phyloP scores from a whole-genome alignment of 2,888 invertebrate species.

The Cantharis nigra region DNA sequence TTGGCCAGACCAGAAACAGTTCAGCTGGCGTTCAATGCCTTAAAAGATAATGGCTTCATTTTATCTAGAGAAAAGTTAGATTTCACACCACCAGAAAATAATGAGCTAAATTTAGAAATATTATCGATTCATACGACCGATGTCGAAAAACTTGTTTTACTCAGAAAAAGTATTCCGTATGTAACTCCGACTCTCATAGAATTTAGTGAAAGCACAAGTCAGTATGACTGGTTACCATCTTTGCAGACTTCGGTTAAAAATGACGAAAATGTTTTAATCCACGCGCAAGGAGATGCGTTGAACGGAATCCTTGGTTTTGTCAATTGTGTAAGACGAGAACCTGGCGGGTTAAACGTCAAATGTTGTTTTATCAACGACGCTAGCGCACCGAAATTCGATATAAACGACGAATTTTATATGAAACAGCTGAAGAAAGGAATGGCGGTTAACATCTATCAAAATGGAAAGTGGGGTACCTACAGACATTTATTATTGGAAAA shows the following conservation, averaged over 20 bases:
- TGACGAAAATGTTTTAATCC: constrained; percentile 60
- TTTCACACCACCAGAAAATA: neutral
- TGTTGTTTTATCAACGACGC: constrained; percentile 66
- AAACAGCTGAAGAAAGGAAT: constrained; percentile 73
- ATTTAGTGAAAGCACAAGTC: constrained; percentile 53
- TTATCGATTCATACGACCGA: constrained; percentile 58
- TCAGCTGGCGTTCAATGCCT: neutral
- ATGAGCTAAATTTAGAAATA: constrained; percentile 57
- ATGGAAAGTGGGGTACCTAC: constrained; percentile 69
- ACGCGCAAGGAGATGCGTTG: constrained; percentile 65
- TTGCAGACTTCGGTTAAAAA: constrained; percentile 47
- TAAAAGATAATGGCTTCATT: constrained; percentile 15
- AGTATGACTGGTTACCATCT: constrained; percentile 61
- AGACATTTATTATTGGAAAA: constrained; percentile 75
- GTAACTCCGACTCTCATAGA: constrained; percentile 59
- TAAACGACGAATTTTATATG: constrained; percentile 66
- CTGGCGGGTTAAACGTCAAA: constrained; percentile 60
- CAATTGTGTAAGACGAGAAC: constrained; percentile 82
- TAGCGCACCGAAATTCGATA: constrained; percentile 67
- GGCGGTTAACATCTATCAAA: constrained; percentile 75
- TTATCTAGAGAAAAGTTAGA: constrained; percentile 7
- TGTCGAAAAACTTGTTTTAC: constrained; percentile 60
- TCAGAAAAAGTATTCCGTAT: constrained; percentile 58
- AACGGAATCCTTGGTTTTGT: constrained; percentile 87
- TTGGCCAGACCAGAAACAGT: constrained; percentile 57